Conservation (phyloP, 2,888 invertebrate genomes). For the Melipona beecheii region DNA sequence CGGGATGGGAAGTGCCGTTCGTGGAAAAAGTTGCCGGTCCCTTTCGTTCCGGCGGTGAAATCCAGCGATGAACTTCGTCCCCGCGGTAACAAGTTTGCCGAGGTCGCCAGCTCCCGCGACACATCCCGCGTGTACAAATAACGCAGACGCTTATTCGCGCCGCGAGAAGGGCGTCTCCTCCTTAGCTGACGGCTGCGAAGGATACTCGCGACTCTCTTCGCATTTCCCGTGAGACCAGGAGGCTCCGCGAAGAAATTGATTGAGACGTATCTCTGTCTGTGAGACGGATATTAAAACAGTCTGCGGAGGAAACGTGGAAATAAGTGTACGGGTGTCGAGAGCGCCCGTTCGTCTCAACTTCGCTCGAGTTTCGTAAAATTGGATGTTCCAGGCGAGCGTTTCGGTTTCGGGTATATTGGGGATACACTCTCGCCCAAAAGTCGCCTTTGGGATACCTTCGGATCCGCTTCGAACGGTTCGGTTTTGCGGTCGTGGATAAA, state of each 20-base stretch:
- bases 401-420: neutral
- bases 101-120: constrained; percentile 25
- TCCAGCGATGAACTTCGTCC: neutral
- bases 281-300: constrained; percentile 76
- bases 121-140: constrained; percentile 37
- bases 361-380: neutral
- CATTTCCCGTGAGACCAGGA: constrained; percentile 63
- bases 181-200: constrained; percentile 13
- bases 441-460: too few relatives aligned
- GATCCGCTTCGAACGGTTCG: too few relatives aligned
- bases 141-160: constrained; percentile 48
- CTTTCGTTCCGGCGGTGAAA: constrained; percentile 19
- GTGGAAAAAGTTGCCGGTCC: neutral
- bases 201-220: constrained; percentile 26
- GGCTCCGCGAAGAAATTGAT: constrained; percentile 73
- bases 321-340: constrained; percentile 57
- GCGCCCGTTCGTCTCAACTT: neutral
- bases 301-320: constrained; percentile 56
- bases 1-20: neutral
- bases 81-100: constrained; percentile 43
- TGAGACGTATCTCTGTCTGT: constrained; percentile 75
- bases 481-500: too few relatives aligned
- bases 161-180: constrained; percentile 19
- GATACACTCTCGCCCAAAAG: too few relatives aligned
- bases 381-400: neutral